Evolutionary conservation across 1,140 invertebrate genomes (phyloP).

Genomic region (Eciton burchellii): DNA sequence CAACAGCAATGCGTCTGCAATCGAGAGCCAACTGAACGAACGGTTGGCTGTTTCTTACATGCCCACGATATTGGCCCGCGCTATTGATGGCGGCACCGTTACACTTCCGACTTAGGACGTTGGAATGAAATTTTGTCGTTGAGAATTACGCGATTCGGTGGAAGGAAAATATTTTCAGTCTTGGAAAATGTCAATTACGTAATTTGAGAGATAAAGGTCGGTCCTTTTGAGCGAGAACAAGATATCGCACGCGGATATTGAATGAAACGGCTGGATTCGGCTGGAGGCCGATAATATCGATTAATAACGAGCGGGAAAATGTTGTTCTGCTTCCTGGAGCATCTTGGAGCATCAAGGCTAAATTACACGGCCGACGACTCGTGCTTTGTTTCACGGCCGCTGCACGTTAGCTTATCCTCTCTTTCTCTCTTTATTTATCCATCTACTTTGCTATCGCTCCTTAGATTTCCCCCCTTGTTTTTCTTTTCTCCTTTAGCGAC

Average conservation of each 20-base stretch:
- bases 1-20: conserved; percentile 47
- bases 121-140: background rate
- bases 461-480: conserved; percentile 36
- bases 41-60: conserved; percentile 66
- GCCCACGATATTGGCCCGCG: conserved; percentile 53
- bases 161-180: too few species aligned
- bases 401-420: conserved; percentile 77
- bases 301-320: conserved; percentile 78
- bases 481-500: conserved; percentile 32
- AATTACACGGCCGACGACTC: conserved; percentile 85
- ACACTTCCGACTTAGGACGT: background rate
- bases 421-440: conserved; percentile 32
- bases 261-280: conserved; percentile 51
- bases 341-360: conserved; percentile 80
- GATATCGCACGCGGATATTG: background rate
- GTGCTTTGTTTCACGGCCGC: conserved; percentile 85
- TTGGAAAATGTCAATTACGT: too few species aligned
- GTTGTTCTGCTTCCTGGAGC: conserved; percentile 42
- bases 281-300: conserved; percentile 76
- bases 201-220: too few species aligned
- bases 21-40: conserved; percentile 55
- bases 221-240: too few species aligned
- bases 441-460: conserved; percentile 24
- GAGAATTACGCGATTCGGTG: background rate
- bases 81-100: conserved; percentile 47